Percentiles rank a stretch among this genome's conserved stretches.
Evolutionary conservation across 2,797 vertebrate species (phyloP).

Genomic region (Xiphorhynchus erythropygius): DNA sequence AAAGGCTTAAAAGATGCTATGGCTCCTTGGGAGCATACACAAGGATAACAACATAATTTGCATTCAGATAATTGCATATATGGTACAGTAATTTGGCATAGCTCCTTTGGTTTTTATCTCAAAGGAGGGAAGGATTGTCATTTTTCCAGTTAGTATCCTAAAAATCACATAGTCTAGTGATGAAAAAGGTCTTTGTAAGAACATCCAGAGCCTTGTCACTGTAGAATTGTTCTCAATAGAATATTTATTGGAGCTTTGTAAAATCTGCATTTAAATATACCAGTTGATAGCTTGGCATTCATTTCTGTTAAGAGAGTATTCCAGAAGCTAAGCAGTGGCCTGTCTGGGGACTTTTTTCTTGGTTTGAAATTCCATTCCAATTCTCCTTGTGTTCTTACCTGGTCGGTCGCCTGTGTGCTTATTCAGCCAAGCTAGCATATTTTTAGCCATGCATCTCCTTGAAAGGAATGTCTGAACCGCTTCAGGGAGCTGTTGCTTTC

Average conservation of each 20-base stretch:
- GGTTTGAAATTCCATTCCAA: background rate
- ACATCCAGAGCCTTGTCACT: background rate
- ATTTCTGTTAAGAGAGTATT: background rate
- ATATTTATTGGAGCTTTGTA: background rate
- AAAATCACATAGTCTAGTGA: background rate
- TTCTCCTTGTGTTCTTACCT: background rate
- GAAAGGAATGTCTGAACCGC: background rate
- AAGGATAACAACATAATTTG: slow-evolving; percentile 64
- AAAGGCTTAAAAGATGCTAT: slow-evolving; percentile 32
- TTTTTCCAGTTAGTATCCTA: slow-evolving; percentile 7
- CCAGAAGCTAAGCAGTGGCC: background rate
- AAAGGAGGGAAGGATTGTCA: background rate
- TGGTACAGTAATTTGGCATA: slow-evolving; percentile 41
- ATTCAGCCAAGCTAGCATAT: background rate
- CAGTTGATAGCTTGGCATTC: background rate
- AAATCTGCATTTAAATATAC: slow-evolving; percentile 17
- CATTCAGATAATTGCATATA: slow-evolving; percentile 56
- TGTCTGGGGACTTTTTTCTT: background rate
- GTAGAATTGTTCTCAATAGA: background rate
- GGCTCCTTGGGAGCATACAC: slow-evolving; percentile 43
- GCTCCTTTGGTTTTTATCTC: slow-evolving; percentile 31
- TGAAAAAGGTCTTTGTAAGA: background rate
- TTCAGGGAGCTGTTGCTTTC: background rate
- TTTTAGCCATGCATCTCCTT: background rate
- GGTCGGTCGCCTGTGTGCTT: background rate